Conservation (phyloP, 2,797 vertebrate species). For the Rousettus madagascariensis region DNA sequence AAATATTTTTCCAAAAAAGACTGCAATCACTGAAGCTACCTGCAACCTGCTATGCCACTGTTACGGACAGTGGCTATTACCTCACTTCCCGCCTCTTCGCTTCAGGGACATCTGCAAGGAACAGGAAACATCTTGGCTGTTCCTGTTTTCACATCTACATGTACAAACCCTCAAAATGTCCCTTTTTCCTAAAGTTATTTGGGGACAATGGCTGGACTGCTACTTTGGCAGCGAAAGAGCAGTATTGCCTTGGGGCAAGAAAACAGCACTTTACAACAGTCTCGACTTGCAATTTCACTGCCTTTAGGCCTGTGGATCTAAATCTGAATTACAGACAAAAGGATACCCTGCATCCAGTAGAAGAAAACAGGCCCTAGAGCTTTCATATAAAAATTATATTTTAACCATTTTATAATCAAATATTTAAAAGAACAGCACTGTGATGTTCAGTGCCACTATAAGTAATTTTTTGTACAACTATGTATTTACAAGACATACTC, state of each 20-base stretch:
- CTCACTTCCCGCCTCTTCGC: not conserved
- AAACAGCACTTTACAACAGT: not conserved
- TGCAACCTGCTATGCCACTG: not conserved
- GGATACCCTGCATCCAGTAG: not conserved
- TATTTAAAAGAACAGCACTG: not conserved
- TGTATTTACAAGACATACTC: not conserved
- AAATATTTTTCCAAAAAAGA: conserved; percentile 31
- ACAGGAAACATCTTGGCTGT: not conserved
- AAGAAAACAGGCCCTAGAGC: not conserved
- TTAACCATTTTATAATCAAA: not conserved
- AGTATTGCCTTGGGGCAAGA: not conserved
- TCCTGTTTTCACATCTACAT: not conserved
- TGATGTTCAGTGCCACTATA: not conserved
- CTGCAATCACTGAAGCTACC: not conserved
- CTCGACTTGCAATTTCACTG: not conserved
- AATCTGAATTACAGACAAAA: not conserved
- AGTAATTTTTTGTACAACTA: not conserved
- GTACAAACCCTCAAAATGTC: not conserved
- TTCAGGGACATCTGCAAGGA: not conserved
- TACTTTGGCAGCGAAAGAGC: not conserved
- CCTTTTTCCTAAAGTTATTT: not conserved
- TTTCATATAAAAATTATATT: not conserved
- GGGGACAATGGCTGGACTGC: not conserved
- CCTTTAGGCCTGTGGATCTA: not conserved
- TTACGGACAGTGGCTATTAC: not conserved